These are phyloP conservation scores for Papilio glaucus DNA, from an alignment of 1,140 invertebrate species.

Conservation along the genomic window DNA sequence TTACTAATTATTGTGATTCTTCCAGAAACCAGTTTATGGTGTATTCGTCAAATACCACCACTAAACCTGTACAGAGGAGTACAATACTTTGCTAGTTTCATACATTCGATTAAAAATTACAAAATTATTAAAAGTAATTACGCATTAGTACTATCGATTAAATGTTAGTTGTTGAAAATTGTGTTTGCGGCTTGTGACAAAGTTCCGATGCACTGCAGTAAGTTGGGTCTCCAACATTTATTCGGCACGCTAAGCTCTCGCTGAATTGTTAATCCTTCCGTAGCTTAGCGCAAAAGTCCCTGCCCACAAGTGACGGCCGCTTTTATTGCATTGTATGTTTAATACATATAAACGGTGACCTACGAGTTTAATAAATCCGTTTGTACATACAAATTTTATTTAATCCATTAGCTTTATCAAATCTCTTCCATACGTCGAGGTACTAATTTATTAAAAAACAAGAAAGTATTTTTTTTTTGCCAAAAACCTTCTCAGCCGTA, in stretches of 20 bases:
- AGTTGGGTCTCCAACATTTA: slow-evolving; percentile 75
- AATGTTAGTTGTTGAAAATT: slow-evolving; percentile 15
- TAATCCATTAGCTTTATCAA: no score
- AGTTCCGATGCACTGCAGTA: slow-evolving; percentile 77
- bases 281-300: slow-evolving; percentile 60
- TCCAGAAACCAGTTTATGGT: no score
- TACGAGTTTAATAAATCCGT: not conserved
- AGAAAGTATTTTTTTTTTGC: no score
- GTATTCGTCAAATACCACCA: no score
- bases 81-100: no score
- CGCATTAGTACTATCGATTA: not conserved
- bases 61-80: no score
- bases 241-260: slow-evolving; percentile 74
- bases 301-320: slow-evolving; percentile 36
- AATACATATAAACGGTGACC: not conserved
- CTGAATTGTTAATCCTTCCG: slow-evolving; percentile 77
- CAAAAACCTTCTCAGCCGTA: no score
- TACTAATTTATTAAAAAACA: no score
- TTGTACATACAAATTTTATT: not conserved
- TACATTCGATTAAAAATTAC: not conserved
- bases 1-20: no score
- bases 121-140: not conserved
- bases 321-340: slow-evolving; percentile 30
- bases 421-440: no score
- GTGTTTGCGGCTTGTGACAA: slow-evolving; percentile 65